Evolutionary conservation across 2,888 invertebrate species (phyloP).

Genomic region (Dexiosoma caninum): DNA sequence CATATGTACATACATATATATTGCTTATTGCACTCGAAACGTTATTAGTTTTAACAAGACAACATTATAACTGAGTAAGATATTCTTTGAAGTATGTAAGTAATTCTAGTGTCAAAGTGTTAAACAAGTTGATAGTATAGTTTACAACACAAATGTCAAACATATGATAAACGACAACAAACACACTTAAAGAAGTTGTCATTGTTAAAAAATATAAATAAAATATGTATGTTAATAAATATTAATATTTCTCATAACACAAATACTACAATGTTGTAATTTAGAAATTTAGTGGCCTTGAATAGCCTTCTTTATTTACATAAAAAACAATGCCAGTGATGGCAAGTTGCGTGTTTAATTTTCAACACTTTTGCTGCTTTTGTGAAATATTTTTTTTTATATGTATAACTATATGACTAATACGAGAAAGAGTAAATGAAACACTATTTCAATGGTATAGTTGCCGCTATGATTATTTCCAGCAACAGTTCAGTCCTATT

Average conservation of each 20-base stretch:
- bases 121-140: constrained; percentile 3
- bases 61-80: neutral
- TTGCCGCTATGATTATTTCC: no score
- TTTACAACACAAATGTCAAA: constrained; percentile 12
- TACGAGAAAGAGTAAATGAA: no score
- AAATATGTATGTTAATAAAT: neutral
- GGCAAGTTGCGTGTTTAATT: neutral
- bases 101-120: constrained; percentile 3
- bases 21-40: neutral
- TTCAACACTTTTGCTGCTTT: neutral
- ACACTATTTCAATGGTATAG: no score
- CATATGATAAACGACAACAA: neutral
- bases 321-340: neutral
- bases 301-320: constrained; percentile 46
- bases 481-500: no score
- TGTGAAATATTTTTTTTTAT: no score
- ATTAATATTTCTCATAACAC: neutral
- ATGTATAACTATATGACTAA: no score
- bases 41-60: neutral
- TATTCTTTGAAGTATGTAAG: neutral
- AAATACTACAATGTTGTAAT: constrained; percentile 33
- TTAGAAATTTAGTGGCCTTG: constrained; percentile 57
- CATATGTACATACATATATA: neutral
- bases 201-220: constrained; percentile 33
- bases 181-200: neutral